Base-by-base conservation (phyloP, 2,888 invertebrate genomes). In the Teleogryllus oceanicus region DNA sequence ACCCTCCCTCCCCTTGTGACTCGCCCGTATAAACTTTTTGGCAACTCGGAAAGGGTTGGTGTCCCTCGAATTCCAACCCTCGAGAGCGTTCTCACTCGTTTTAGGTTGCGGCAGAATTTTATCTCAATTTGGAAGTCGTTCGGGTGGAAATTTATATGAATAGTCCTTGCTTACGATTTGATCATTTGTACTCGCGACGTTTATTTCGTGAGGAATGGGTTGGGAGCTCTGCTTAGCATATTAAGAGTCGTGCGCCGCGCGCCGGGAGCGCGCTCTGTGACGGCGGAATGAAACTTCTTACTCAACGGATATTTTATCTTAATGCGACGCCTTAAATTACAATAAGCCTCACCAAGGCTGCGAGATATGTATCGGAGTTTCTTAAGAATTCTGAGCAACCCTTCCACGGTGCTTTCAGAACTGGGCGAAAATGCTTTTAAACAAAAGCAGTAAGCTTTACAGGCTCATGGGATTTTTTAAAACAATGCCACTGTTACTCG, bases 71-170 rank as follows among this genome's bases (percentile, higher is more conserved):
- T 37, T 62, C 4, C 62, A 62, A 18, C 62, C 62, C 62, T n/a
- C 8, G 62, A 13, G 62, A 62, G 13, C 16, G 62, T 62, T 62
- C 62, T 18, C 62, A 18, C 62, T 62, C 62, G 62, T n/a, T n/a
- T n/a, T 62, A 62, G n/a, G 11, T n/a, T n/a, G 62, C 62, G 62
- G 62, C 62, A 37, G 37, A 37, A 37, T 37, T 62, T 62, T 62
- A 62, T 62, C 62, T 62, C 62, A 62, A 62, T 62, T 62, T n/a
- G 62, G n/a, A 62, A 62, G 62, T n/a, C 62, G 10, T 62, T 62
- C 62, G 62, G 16, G n/a, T n/a, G 62, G 62, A 62, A 18, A 62
- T 62, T 62, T 62, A 62, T 62, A 62, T 62, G 62, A 62, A 62
- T 62, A 13, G 62, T n/a, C 5, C 62, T 62, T n/a, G 62, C n/a